These are phyloP conservation scores for Taenaris catops DNA, from an alignment of 2,888 invertebrate species.

Conservation along the genomic window DNA sequence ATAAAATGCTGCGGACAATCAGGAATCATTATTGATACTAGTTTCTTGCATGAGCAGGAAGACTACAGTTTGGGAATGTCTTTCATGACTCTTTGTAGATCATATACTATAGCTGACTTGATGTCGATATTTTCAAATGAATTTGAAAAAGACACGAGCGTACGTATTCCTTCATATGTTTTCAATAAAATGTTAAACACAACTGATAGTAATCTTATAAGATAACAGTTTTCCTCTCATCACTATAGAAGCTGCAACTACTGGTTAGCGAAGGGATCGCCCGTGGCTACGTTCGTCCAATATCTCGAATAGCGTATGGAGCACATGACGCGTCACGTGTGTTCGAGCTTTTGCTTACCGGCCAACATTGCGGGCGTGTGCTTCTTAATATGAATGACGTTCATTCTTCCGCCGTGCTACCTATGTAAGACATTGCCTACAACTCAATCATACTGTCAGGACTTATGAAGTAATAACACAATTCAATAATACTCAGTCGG, in stretches of 20 bases:
- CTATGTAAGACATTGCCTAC: conserved; percentile 36
- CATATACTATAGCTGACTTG: conserved; percentile 23
- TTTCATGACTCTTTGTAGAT: conserved; percentile 22
- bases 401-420: conserved; percentile 12
- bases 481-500: too few relatives aligned
- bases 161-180: too few relatives aligned
- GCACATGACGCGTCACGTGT: conserved; percentile 38
- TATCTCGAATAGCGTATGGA: conserved; percentile 39
- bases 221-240: too few relatives aligned
- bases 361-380: conserved; percentile 48
- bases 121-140: conserved; percentile 9
- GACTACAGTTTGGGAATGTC: conserved; percentile 34
- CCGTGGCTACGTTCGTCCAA: conserved; percentile 47
- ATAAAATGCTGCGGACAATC: conserved; percentile 25
- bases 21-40: conserved; percentile 34
- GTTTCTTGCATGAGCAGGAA: conserved; percentile 33
- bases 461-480: too few relatives aligned
- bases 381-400: conserved; percentile 33
- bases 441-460: too few relatives aligned
- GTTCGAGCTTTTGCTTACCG: conserved; percentile 40
- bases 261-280: conserved; percentile 45
- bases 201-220: too few relatives aligned
- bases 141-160: conserved; percentile 4
- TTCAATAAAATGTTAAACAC: too few relatives aligned
- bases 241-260: conserved; percentile 31